phyloP scores from a whole-genome alignment of 2,797 vertebrate species.

The Galago senegalensis region DNA sequence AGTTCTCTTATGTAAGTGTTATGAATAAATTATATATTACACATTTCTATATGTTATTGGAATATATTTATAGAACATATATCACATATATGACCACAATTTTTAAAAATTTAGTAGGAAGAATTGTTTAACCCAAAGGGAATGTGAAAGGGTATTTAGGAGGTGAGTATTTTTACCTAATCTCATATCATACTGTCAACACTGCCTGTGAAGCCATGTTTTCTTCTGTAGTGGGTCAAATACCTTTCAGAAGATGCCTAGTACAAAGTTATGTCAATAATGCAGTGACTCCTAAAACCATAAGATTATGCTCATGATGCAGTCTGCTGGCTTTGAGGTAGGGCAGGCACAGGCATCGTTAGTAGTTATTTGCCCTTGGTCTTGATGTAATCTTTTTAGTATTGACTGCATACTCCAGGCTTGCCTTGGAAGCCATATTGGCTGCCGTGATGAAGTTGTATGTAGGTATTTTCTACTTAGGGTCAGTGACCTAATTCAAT shows the following conservation, averaged over 20 bases:
- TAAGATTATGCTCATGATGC: not conserved
- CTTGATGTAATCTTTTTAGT: constrained; percentile 12
- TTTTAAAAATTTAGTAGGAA: not conserved
- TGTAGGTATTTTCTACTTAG: constrained; percentile 27
- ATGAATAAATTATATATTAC: not conserved
- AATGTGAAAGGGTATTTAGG: not conserved
- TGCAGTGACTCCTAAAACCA: not conserved
- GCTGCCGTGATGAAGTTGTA: not conserved
- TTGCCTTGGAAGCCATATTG: not conserved
- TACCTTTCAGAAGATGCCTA: not conserved
- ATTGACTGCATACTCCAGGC: not conserved
- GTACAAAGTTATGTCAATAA: not conserved
- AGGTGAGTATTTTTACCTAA: not conserved
- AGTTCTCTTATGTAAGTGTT: not conserved
- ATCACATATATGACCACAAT: not conserved
- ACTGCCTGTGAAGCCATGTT: not conserved
- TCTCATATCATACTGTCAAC: not conserved
- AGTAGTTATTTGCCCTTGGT: not conserved
- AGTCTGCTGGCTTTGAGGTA: not conserved
- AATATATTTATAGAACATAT: not conserved
- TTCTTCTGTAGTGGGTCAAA: not conserved
- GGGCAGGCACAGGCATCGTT: not conserved
- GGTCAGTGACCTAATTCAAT: not conserved
- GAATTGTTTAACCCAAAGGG: not conserved
- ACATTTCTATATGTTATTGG: not conserved